A percentile compares a stretch with the other conserved stretches of the same genome.
These are phyloP conservation scores for Hexactinellida sp. DNA, from an alignment of 37 sponge, comb jelly and placozoan species.

Conservation along the genomic window DNA sequence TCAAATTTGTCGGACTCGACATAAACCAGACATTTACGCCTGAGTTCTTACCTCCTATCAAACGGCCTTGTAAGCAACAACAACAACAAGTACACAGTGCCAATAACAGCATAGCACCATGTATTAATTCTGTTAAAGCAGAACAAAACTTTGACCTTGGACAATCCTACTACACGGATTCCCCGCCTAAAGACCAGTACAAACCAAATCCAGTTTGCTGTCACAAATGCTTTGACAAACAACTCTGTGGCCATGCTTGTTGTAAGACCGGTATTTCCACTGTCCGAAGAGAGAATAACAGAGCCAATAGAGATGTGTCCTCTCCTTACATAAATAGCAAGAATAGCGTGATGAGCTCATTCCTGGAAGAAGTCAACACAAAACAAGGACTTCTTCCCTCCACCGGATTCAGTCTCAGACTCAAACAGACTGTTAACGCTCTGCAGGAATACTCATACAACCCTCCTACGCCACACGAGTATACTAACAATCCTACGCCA, in stretches of 20 bases:
- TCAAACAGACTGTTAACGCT: not conserved
- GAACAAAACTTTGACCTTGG: not conserved
- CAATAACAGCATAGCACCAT: not conserved
- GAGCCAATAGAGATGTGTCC: not conserved
- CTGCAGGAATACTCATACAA: not conserved
- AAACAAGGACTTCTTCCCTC: not conserved
- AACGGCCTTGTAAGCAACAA: not conserved
- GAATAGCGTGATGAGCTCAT: not conserved
- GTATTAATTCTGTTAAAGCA: not conserved
- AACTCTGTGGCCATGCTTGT: not conserved
- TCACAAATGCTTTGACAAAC: slow-evolving; percentile 4
- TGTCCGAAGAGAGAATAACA: not conserved
- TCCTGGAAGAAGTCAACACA: not conserved
- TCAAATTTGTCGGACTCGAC: not conserved
- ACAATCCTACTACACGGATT: not conserved
- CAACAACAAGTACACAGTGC: not conserved
- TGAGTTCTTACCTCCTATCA: not conserved
- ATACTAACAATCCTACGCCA: no score
- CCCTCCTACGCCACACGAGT: not conserved
- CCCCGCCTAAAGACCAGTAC: not conserved
- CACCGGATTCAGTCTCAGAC: not conserved
- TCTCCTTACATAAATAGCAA: not conserved
- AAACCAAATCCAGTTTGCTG: not conserved
- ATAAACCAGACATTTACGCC: not conserved
- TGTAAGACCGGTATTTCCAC: not conserved